These are phyloP conservation scores for Diplosoma virens DNA, from an alignment of 23 tunicate species.

Conservation along the genomic window DNA sequence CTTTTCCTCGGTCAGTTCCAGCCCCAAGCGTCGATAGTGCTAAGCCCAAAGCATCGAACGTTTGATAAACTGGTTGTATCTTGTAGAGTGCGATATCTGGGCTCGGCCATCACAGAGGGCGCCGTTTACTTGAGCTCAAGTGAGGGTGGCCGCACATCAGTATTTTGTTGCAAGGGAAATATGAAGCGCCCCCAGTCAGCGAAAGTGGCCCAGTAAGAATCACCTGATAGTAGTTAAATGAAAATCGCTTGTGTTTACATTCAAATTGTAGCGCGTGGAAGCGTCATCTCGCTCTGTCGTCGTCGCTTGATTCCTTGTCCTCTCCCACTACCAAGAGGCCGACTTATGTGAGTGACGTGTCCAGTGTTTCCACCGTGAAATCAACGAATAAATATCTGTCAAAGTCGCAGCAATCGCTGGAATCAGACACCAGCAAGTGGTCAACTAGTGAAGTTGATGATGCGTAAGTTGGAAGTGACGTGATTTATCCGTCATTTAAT, in stretches of 20 bases:
- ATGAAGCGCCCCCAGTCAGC: slow-evolving; percentile 32
- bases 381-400: background rate
- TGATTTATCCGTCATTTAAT: no score
- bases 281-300: slow-evolving; percentile 37
- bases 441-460: slow-evolving; percentile 11
- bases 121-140: slow-evolving; percentile 63
- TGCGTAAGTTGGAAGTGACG: slow-evolving; percentile 3
- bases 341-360: slow-evolving; percentile 20
- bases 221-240: background rate
- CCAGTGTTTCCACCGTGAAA: slow-evolving; percentile 9
- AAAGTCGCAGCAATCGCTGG: slow-evolving; percentile 26
- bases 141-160: slow-evolving; percentile 43
- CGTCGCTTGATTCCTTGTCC: slow-evolving; percentile 50
- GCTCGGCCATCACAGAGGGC: slow-evolving; percentile 93
- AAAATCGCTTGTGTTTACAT: background rate
- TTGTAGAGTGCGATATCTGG: slow-evolving; percentile 61
- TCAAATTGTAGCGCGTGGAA: slow-evolving; percentile 22
- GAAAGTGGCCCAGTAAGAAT: background rate
- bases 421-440: slow-evolving; percentile 46
- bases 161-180: slow-evolving; percentile 84
- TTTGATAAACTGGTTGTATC: background rate
- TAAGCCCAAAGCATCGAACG: background rate
- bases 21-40: background rate
- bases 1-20: slow-evolving; percentile 54
- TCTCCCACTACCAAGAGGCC: slow-evolving; percentile 43